Evolutionary conservation across 2,113 vertebrate species (phyloP), one percentile per base, ranked within the genome.

Genomic region (Colossoma macropomum): DNA sequence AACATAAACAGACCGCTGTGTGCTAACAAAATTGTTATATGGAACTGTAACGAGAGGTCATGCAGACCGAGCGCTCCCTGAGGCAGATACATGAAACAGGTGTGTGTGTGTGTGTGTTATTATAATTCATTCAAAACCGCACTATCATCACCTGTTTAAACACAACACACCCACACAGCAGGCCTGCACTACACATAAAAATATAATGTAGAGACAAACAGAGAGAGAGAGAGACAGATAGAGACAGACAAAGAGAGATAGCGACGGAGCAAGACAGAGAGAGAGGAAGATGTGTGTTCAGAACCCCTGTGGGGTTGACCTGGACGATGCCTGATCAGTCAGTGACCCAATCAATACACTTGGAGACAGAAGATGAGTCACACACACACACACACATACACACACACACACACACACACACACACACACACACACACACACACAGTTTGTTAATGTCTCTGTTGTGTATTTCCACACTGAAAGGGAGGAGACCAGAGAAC

Each of bases 241-340:
- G 6, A 9, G n/a, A 77, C 11, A 38, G 75, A 30, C 19, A 62
- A 9, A 45, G 28, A 60, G 19, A 60, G 75, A 66, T 19, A 50
- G 77, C 19, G 32, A 66, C 38, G 19, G 17, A 27, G 76, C 66
- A 0, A 65, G n/a, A 30, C 23, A 19, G 41, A 66, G 45, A 74
- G 52, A 56, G 54, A 23, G 54, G 23, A 21, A 45, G 77, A 59
- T 11, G 32, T 63, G 74, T 80, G 82, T 50, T 84, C 85, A 88
- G 83, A 84, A 82, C 87, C 80, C 23, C 54, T 83, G 59, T 77
- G 62, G 7, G 30, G 7, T 79, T 79, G 79, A 84, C 16, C 73
- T 21, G 68, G 34, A 65, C 19, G 38, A 27, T 71, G 52, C 54
- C 38, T 32, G 10, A 74, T 62, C 38, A 52, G 25, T 45, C 45